phyloP scores from a whole-genome alignment of 2,888 invertebrate species.

The Oscheius sp. region DNA sequence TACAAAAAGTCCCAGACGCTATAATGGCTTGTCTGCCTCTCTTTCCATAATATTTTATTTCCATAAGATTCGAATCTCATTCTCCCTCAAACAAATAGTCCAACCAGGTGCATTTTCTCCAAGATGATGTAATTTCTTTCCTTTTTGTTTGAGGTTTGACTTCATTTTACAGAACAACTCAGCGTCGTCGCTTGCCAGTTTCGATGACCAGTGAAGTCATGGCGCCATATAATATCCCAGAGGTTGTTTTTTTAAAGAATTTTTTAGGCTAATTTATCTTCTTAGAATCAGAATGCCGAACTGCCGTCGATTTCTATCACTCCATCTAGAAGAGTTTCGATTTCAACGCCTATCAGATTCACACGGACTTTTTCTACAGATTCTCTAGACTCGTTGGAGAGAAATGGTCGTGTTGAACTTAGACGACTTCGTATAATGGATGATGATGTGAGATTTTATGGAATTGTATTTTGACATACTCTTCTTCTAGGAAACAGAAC shows the following conservation, averaged over 20 bases:
- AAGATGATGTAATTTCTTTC: not conserved
- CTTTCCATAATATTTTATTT: too few relatives aligned
- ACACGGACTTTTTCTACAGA: slow-evolving; percentile 58
- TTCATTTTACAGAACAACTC: not conserved
- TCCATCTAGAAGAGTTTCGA: slow-evolving; percentile 43
- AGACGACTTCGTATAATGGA: slow-evolving; percentile 42
- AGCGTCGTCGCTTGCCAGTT: not conserved
- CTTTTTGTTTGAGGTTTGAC: not conserved
- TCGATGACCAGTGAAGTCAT: slow-evolving; percentile 12
- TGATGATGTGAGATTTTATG: slow-evolving; percentile 27
- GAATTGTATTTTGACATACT: not conserved
- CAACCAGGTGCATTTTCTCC: not conserved
- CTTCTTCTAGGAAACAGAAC: not conserved
- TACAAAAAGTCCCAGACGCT: too few relatives aligned
- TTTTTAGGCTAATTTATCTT: not conserved
- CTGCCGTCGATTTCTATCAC: slow-evolving; percentile 39
- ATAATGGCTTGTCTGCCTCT: too few relatives aligned
- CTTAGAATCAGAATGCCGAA: not conserved
- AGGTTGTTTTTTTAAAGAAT: not conserved
- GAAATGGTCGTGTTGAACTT: slow-evolving; percentile 51
- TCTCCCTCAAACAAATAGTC: not conserved
- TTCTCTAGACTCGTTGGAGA: slow-evolving; percentile 53
- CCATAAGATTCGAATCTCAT: not conserved
- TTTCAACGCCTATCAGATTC: slow-evolving; percentile 48
- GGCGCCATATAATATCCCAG: not conserved